These are phyloP conservation scores for Danio tinwini DNA, from an alignment of 2,797 vertebrate genomes.

Conservation along the genomic window DNA sequence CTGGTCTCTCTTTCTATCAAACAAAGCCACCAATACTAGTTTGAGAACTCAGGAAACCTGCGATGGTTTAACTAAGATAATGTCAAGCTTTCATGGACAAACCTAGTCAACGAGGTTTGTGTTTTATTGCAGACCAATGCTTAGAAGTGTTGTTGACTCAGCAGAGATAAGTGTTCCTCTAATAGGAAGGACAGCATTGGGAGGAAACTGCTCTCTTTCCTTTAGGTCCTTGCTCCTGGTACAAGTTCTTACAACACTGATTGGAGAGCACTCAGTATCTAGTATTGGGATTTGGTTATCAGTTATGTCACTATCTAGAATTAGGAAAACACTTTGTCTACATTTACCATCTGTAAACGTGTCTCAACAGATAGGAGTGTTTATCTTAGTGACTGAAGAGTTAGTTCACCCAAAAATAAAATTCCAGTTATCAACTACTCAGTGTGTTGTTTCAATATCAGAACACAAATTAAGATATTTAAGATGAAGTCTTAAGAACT, in stretches of 20 bases:
- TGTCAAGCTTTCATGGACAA: slow-evolving; percentile 5
- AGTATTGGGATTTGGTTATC: slow-evolving; percentile 44
- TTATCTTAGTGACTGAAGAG: slow-evolving; percentile 13
- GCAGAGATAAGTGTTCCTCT: slow-evolving; percentile 8
- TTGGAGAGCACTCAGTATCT: slow-evolving; percentile 31
- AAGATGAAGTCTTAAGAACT: no score
- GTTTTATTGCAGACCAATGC: slow-evolving; percentile 18
- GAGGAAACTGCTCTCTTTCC: background rate
- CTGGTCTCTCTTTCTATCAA: background rate
- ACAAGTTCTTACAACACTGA: slow-evolving; percentile 14
- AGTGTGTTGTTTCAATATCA: no score
- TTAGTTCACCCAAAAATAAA: no score
- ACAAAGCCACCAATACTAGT: slow-evolving; percentile 55
- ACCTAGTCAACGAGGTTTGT: slow-evolving; percentile 10
- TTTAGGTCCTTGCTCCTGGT: background rate
- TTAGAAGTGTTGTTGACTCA: slow-evolving; percentile 15
- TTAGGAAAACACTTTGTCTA: slow-evolving; percentile 47
- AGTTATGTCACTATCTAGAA: slow-evolving; percentile 1
- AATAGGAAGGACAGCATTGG: slow-evolving; percentile 6
- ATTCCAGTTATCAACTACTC: no score
- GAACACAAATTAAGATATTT: no score
- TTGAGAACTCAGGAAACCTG: slow-evolving; percentile 61
- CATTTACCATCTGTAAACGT: slow-evolving; percentile 6
- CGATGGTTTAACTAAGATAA: slow-evolving; percentile 29
- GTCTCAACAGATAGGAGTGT: slow-evolving; percentile 5